phyloP scores from a whole-genome alignment of 2,888 invertebrate genomes.

The Boloria euphrosyne region DNA sequence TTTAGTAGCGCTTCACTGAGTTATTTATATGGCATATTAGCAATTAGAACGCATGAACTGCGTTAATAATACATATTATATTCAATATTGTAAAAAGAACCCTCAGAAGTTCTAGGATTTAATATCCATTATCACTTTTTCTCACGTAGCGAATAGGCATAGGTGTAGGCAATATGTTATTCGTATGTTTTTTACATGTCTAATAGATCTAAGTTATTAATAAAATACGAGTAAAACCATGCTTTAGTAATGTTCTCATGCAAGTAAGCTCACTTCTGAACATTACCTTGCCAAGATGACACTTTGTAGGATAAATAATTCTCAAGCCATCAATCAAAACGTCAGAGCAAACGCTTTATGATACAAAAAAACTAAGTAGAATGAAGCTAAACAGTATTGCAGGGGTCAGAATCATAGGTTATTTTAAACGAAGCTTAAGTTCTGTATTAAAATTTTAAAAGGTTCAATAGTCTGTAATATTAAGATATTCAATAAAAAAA shows the following conservation, averaged over 20 bases:
- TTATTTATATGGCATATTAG: background rate
- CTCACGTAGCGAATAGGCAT: too few species aligned
- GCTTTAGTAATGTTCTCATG: background rate
- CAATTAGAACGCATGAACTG: background rate
- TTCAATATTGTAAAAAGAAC: background rate
- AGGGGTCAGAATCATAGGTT: slow-evolving; percentile 13
- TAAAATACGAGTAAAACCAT: background rate
- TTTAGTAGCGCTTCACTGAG: slow-evolving; percentile 21
- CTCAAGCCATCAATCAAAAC: slow-evolving; percentile 19
- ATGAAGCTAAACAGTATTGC: slow-evolving; percentile 3
- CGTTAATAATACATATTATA: background rate
- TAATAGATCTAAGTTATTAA: too few species aligned
- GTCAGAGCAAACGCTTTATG: slow-evolving; percentile 12
- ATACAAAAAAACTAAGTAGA: slow-evolving; percentile 14
- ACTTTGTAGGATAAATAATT: slow-evolving; percentile 16
- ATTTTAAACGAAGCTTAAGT: background rate
- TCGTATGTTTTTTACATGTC: too few species aligned
- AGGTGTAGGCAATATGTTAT: too few species aligned
- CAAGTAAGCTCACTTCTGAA: slow-evolving; percentile 6
- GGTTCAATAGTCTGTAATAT: too few species aligned
- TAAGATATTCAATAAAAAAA: too few species aligned
- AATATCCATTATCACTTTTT: too few species aligned
- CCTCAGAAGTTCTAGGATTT: background rate
- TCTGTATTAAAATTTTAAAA: too few species aligned
- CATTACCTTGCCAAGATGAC: slow-evolving; percentile 6